phyloP scores from a whole-genome alignment of 92 coral and sea anemone species.

The Porites cylindrica region DNA sequence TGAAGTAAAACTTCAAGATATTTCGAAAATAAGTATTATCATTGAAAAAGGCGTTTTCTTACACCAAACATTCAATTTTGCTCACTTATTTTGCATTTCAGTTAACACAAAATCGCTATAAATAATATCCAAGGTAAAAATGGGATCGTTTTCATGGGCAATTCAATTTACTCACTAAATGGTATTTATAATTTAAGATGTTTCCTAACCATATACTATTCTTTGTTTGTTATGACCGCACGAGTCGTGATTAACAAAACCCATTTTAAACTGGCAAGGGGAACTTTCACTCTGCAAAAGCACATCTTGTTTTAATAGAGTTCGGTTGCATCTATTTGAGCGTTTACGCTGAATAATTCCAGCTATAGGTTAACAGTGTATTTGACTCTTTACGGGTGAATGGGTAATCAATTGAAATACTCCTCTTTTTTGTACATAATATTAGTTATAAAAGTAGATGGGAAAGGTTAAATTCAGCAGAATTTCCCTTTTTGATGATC shows the following conservation, averaged over 20 bases:
- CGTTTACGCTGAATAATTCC: background rate
- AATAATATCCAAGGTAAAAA: background rate
- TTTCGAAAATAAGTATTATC: constrained; percentile 12
- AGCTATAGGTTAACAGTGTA: background rate
- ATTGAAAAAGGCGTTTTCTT: constrained; percentile 12
- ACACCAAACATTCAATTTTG: constrained; percentile 17
- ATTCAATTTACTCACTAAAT: constrained; percentile 18
- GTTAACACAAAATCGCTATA: constrained; percentile 25
- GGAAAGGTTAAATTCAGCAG: background rate
- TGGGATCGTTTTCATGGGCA: constrained; percentile 21
- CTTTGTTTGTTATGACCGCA: constrained; percentile 5
- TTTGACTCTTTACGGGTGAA: background rate
- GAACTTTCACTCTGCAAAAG: background rate
- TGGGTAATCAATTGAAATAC: background rate
- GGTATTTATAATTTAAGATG: constrained; percentile 40
- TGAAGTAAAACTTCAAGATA: constrained; percentile 42
- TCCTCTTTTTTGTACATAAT: background rate
- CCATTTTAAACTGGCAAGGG: background rate
- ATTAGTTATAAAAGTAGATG: background rate
- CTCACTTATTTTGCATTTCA: constrained; percentile 37
- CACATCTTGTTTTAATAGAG: background rate
- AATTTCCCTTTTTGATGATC: background rate
- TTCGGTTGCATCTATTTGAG: background rate
- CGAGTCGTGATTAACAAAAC: background rate
- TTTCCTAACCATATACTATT: constrained; percentile 1